A percentile compares a stretch with the other conserved stretches of the same genome.
phyloP scores from a whole-genome alignment of 1,140 invertebrate genomes.

The Andricus grossulariae region DNA sequence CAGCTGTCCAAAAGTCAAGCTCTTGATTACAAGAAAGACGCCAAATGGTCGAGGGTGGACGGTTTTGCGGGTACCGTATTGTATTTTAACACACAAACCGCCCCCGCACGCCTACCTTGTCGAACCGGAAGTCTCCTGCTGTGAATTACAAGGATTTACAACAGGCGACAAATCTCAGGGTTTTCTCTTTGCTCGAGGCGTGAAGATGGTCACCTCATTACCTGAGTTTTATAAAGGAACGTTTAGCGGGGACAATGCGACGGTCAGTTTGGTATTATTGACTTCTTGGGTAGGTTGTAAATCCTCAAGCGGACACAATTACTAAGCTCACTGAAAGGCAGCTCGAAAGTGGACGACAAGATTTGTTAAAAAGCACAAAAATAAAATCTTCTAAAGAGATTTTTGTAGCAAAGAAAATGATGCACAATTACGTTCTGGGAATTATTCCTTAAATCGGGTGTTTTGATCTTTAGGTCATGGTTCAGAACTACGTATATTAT shows the following conservation, averaged over 20 bases:
- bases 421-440: too few relatives aligned
- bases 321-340: too few relatives aligned
- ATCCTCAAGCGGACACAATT: neutral
- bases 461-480: too few relatives aligned
- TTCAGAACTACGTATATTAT: too few relatives aligned
- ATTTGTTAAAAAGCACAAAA: too few relatives aligned
- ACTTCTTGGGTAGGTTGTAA: neutral
- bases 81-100: constrained; percentile 70
- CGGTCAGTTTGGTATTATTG: neutral
- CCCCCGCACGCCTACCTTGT: constrained; percentile 56
- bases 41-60: constrained; percentile 39
- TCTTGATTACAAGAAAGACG: constrained; percentile 3
- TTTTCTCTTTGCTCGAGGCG: constrained; percentile 47
- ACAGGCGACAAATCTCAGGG: constrained; percentile 62
- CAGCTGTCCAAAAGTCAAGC: constrained; percentile 34
- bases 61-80: constrained; percentile 59
- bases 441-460: too few relatives aligned
- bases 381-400: too few relatives aligned
- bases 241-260: constrained; percentile 53
- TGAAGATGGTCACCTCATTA: constrained; percentile 52
- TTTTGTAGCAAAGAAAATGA: too few relatives aligned
- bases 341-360: too few relatives aligned
- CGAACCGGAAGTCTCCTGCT: constrained; percentile 68
- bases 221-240: constrained; percentile 49
- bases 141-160: constrained; percentile 63